These are phyloP conservation scores for Brenthis daphne DNA, from an alignment of 2,888 invertebrate genomes.

Conservation along the genomic window DNA sequence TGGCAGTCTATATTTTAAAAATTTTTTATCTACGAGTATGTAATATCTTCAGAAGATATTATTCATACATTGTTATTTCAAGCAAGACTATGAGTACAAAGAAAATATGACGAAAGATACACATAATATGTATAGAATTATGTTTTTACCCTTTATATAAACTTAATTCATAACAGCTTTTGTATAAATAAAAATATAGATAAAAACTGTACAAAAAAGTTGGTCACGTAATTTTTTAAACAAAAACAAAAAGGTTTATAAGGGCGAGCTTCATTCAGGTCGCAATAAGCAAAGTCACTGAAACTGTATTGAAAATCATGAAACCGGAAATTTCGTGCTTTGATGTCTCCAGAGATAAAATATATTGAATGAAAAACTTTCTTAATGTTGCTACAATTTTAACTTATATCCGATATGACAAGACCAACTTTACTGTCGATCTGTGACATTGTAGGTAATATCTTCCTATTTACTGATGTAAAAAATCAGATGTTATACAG, in stretches of 20 bases:
- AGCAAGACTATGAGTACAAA: too few species aligned
- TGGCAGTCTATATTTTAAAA: too few species aligned
- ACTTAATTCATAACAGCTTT: too few species aligned
- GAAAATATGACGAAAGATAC: too few species aligned
- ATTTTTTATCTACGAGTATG: too few species aligned
- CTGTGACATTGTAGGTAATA: too few species aligned
- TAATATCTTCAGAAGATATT: too few species aligned
- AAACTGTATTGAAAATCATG: conserved; percentile 14
- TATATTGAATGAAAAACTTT: conserved; percentile 6
- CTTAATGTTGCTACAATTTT: neutral
- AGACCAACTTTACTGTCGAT: neutral
- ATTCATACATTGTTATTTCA: too few species aligned
- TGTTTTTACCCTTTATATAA: neutral
- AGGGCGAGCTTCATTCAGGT: neutral
- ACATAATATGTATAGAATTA: neutral
- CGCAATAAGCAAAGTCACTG: conserved; percentile 11
- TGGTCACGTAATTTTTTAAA: neutral
- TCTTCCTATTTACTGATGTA: too few species aligned
- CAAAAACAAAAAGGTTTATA: neutral
- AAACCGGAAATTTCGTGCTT: conserved; percentile 14
- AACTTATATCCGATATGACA: neutral
- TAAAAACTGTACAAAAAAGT: too few species aligned
- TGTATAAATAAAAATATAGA: too few species aligned
- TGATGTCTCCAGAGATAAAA: conserved; percentile 5
- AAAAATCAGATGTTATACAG: too few species aligned